A percentile compares a stretch with the other conserved stretches of the same genome.
Conservation (phyloP, 2,113 vertebrate genomes). For the Rutilus rutilus region DNA sequence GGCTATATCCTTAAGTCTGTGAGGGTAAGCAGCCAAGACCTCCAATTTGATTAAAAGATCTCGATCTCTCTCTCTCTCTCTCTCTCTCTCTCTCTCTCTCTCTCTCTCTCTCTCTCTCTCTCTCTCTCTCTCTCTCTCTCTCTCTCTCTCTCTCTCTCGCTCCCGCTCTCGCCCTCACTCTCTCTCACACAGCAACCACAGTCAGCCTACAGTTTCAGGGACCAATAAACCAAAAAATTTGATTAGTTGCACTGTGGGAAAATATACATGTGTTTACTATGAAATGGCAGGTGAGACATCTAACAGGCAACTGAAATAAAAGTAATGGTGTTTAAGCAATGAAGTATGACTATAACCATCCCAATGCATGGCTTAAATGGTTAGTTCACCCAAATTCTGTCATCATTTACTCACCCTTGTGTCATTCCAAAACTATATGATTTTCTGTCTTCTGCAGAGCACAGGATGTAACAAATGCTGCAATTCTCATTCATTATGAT, state of each 20-base stretch:
- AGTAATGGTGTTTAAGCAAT: neutral
- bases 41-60: constrained; percentile 64
- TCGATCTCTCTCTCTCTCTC: constrained; percentile 46
- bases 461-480: neutral
- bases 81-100: constrained; percentile 55
- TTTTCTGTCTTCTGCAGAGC: neutral
- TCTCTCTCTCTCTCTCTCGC: constrained; percentile 40
- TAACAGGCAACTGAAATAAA: neutral
- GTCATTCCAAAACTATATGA: neutral
- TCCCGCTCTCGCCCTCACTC: constrained; percentile 52
- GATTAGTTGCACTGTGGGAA: constrained; percentile 64
- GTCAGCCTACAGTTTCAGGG: constrained; percentile 48
- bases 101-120: constrained; percentile 48
- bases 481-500: neutral
- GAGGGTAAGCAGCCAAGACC: constrained; percentile 58
- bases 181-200: constrained; percentile 58
- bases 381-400: neutral
- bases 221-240: constrained; percentile 54
- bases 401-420: neutral
- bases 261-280: constrained; percentile 56
- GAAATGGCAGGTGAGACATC: neutral
- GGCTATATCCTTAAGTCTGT: constrained; percentile 47
- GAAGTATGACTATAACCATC: neutral
- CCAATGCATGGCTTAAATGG: neutral
- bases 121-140: constrained; percentile 43